phyloP scores from a whole-genome alignment of 30 jellyfish, hydroid and myxozoan genomes.

The Aurelia aurita complex sp. Pacific region DNA sequence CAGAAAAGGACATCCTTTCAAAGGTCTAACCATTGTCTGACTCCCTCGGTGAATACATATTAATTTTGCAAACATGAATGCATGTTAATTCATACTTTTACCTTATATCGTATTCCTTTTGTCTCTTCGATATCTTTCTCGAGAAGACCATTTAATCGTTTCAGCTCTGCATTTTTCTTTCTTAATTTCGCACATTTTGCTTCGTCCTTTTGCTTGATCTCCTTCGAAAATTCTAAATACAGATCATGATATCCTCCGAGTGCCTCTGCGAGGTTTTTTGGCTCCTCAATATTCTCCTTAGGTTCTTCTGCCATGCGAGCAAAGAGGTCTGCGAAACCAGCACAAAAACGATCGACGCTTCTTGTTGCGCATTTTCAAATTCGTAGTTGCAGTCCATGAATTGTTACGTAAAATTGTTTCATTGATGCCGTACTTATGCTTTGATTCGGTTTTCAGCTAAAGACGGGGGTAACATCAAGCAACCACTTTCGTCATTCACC shows the following conservation, averaged over 20 bases:
- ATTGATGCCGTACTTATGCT: no score
- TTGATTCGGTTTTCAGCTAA: no score
- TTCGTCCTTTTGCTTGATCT: conserved; percentile 22
- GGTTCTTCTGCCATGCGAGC: no score
- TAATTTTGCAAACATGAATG: no score
- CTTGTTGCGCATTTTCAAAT: no score
- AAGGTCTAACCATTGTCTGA: background rate
- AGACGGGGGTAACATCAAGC: no score
- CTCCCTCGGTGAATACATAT: background rate
- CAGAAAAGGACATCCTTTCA: no score
- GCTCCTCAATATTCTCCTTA: background rate
- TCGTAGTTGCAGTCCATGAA: no score
- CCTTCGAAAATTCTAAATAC: conserved; percentile 25
- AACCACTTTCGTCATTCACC: no score
- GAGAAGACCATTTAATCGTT: conserved; percentile 15
- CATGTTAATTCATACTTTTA: background rate
- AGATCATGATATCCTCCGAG: conserved; percentile 30
- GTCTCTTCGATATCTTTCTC: conserved; percentile 32
- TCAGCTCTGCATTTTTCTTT: conserved; percentile 18
- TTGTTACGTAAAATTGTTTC: no score
- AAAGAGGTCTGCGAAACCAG: no score
- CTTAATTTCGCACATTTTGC: conserved; percentile 12
- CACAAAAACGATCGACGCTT: no score
- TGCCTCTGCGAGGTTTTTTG: conserved; percentile 14
- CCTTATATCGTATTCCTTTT: background rate